Evolutionary conservation across 2,888 invertebrate genomes (phyloP), one percentile per base, ranked within the genome.

Genomic region (Coronaproctus castanopsis): DNA sequence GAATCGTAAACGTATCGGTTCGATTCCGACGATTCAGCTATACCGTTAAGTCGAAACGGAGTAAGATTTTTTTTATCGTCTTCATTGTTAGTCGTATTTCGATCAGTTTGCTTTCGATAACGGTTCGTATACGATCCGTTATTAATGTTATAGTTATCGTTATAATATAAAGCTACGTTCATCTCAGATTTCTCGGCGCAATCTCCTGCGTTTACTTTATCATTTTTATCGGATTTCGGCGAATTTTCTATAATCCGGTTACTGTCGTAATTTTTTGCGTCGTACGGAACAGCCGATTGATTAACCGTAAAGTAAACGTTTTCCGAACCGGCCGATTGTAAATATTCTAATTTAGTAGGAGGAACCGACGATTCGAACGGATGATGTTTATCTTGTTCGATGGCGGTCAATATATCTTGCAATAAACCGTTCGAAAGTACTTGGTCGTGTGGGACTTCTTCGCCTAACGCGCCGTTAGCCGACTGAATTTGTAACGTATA

Each of bases 361-460:
- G 24, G 51, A 20, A 20, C 36, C 14, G 5, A 10, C 36, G 23
- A n/a, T 5, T 54, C 21, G 1, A 21, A 21, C 3, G 24, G 20
- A 2, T 2, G 23, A 18, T 36, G 23, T 51, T 55, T 70, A 61
- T 69, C 72, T 0, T 86, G 82, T 68, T 88, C 88, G 55, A 88
- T 87, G 0, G 87, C 88, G 62, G 84, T 80, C 1, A 89, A 70
- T 59, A 89, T 87, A 57, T 87, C 85, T 68, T 87, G 86, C 1
- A 88, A 70, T 0, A 89, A 73, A 1, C 84, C 87, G 68, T 87
- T 82, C 0, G 86, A 86, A 0, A 88, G 71, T 0, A 88, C 76
- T 69, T 87, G 84, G 18, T 83, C 83, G 66, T 88, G 87, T 14
- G 85, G 80, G 21, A 68, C 76, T 64, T 76, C 58, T 10, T 50